Evolutionary conservation across 2,797 vertebrate species (phyloP).

Genomic region (Saguinus oedipus): DNA sequence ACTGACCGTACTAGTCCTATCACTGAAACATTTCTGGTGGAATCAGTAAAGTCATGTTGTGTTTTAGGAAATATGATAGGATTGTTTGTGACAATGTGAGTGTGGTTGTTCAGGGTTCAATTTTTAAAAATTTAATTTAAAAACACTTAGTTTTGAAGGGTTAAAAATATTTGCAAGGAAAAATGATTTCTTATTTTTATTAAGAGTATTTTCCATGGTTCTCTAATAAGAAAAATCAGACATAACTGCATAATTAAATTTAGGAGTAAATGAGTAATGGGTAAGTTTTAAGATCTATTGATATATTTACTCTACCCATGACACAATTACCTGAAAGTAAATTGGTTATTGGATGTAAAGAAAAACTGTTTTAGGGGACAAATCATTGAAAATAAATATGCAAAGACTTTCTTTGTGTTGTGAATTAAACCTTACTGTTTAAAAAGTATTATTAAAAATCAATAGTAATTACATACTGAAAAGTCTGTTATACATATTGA

Average conservation of each 20-base stretch:
- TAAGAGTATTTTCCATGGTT: neutral
- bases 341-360: neutral
- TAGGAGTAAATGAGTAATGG: neutral
- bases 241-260: conserved; percentile 37
- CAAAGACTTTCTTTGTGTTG: conserved; percentile 17
- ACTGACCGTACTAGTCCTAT: neutral
- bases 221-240: conserved; percentile 47
- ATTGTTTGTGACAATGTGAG: neutral
- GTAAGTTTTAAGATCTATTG: neutral
- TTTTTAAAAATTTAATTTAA: neutral
- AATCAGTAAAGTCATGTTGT: neutral
- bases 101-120: neutral
- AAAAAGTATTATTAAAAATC: neutral
- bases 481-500: neutral
- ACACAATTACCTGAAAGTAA: conserved; percentile 45
- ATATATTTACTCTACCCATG: neutral
- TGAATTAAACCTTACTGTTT: conserved; percentile 26
- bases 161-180: neutral
- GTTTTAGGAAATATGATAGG: neutral
- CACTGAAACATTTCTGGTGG: neutral
- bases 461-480: neutral
- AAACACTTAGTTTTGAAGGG: neutral
- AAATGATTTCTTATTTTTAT: neutral
- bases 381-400: conserved; percentile 14
- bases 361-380: neutral